These are phyloP conservation scores for Channa maculata DNA, from an alignment of 2,113 vertebrate species.

Conservation along the genomic window DNA sequence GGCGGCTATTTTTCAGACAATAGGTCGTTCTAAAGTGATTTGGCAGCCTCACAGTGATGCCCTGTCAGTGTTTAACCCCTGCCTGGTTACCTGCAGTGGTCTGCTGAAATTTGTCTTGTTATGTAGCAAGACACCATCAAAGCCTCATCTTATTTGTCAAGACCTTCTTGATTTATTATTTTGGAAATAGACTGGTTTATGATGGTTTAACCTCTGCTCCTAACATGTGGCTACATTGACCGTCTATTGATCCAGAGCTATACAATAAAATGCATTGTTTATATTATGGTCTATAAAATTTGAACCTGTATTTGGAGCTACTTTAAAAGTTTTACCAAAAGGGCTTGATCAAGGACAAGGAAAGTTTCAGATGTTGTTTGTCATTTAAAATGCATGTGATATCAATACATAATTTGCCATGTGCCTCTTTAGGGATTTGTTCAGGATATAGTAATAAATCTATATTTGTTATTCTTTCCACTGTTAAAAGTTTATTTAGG, in stretches of 20 bases:
- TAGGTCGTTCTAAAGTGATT: conserved; percentile 78
- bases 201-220: conserved; percentile 75
- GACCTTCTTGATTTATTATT: conserved; percentile 71
- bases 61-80: conserved; percentile 72
- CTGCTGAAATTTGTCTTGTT: conserved; percentile 47
- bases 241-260: conserved; percentile 72
- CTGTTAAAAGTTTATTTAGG: conserved; percentile 20
- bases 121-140: conserved; percentile 25
- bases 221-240: conserved; percentile 68
- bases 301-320: conserved; percentile 11
- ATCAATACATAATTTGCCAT: conserved; percentile 1
- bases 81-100: conserved; percentile 49
- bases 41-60: conserved; percentile 55
- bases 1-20: conserved; percentile 72
- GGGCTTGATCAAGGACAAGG: background rate
- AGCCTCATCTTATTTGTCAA: conserved; percentile 64
- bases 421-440: conserved; percentile 1
- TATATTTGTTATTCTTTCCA: background rate
- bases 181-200: conserved; percentile 76
- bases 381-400: conserved; percentile 8
- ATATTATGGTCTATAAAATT: conserved; percentile 54
- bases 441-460: conserved; percentile 10
- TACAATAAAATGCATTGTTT: conserved; percentile 68
- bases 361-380: background rate
- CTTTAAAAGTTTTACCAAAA: conserved; percentile 28